phyloP scores from a whole-genome alignment of 2,113 vertebrate genomes.

The Engystomops pustulosus region DNA sequence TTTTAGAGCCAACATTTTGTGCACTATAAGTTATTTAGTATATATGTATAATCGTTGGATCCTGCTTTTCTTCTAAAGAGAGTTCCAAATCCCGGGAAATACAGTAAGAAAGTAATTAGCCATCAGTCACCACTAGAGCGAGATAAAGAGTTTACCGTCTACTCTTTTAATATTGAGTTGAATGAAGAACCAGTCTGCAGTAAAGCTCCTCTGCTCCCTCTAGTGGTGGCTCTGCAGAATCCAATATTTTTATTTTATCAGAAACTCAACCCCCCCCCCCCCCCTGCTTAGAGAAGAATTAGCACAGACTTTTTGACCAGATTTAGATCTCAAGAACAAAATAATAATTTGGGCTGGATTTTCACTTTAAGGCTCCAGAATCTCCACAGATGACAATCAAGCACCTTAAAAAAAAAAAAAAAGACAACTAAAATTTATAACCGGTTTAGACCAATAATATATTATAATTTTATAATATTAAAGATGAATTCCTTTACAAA shows the following conservation, averaged over 20 bases:
- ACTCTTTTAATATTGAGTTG: background rate
- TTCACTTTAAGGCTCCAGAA: background rate
- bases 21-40: too few species aligned
- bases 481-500: conserved; percentile 44
- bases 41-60: too few species aligned
- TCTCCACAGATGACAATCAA: background rate
- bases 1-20: background rate
- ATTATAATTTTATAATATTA: conserved; percentile 38
- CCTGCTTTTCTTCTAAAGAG: too few species aligned
- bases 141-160: background rate
- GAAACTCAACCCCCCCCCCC: background rate
- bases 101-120: too few species aligned
- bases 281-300: background rate
- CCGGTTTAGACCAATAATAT: conserved; percentile 25
- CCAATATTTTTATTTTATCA: background rate
- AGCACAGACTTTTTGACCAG: background rate
- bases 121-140: background rate
- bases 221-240: background rate
- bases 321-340: background rate
- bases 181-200: background rate
- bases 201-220: background rate
- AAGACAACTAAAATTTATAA: background rate
- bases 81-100: background rate
- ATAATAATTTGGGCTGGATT: background rate
- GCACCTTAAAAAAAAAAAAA: conserved; percentile 10